Conservation (phyloP, 2,888 invertebrate genomes). For the Eurytoma adleriae region DNA sequence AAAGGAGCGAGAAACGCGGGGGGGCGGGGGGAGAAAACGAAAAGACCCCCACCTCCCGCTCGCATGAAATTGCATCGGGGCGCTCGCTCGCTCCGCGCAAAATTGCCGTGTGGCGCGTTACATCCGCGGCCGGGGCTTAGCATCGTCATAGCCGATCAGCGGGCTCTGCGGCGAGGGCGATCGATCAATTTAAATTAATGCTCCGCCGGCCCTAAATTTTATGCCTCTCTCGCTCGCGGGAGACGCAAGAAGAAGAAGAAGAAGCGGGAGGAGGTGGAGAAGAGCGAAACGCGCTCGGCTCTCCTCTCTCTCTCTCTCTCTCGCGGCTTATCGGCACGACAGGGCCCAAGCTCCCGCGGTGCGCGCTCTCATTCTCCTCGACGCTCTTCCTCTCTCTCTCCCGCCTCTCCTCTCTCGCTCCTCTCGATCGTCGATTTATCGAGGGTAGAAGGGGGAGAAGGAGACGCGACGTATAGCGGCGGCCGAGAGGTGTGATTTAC, state of each 20-base stretch:
- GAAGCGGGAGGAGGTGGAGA: conserved; percentile 15
- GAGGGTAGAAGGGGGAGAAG: conserved; percentile 1
- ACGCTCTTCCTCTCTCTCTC: conserved; percentile 57
- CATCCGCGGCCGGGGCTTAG: conserved; percentile 13
- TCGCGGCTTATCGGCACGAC: conserved; percentile 50
- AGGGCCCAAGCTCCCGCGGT: conserved; percentile 57
- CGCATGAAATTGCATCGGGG: conserved; percentile 46
- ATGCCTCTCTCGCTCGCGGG: conserved; percentile 25
- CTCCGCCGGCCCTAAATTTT: conserved; percentile 57
- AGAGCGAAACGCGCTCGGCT: conserved; percentile 24
- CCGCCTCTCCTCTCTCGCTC: conserved; percentile 11
- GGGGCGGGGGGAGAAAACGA: neutral
- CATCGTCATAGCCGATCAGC: conserved; percentile 53
- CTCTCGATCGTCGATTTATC: conserved; percentile 52
- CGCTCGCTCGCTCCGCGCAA: conserved; percentile 34
- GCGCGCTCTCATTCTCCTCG: conserved; percentile 37
- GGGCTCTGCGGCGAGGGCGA: conserved; percentile 48
- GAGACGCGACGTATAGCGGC: neutral
- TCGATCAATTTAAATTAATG: conserved; percentile 62
- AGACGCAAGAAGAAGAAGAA: conserved; percentile 29
- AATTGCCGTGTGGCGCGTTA: conserved; percentile 19
- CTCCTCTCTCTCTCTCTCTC: neutral
- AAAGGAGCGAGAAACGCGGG: conserved; percentile 8
- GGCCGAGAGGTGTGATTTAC: conserved; percentile 55
- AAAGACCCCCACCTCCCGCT: neutral